phyloP scores from a whole-genome alignment of 2,888 invertebrate genomes.

The Apotomis betuletana region DNA sequence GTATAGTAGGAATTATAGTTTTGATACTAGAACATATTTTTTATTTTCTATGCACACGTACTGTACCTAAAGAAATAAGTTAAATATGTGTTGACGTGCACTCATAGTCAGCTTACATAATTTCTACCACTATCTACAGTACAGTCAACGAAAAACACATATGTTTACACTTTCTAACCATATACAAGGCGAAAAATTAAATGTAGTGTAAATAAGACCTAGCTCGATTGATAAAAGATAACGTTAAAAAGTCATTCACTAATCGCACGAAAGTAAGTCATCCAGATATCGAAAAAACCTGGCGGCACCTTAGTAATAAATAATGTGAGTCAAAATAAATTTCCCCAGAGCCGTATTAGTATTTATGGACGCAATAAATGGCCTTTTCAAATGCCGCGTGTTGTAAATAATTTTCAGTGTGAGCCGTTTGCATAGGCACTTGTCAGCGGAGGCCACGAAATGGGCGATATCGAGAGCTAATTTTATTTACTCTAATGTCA shows the following conservation, averaged over 20 bases:
- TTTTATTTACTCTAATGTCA: neutral
- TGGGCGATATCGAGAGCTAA: slow-evolving; percentile 42
- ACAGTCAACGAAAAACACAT: too few species aligned
- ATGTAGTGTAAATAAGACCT: neutral
- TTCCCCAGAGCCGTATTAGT: slow-evolving; percentile 78
- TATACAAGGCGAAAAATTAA: too few species aligned
- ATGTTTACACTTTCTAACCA: too few species aligned
- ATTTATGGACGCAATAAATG: slow-evolving; percentile 81
- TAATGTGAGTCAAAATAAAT: slow-evolving; percentile 80
- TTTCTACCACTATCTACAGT: too few species aligned
- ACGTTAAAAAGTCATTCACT: slow-evolving; percentile 26
- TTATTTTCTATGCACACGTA: too few species aligned
- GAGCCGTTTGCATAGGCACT: slow-evolving; percentile 73
- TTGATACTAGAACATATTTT: too few species aligned
- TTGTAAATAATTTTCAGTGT: slow-evolving; percentile 79
- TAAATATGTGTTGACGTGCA: too few species aligned
- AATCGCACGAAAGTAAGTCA: slow-evolving; percentile 34
- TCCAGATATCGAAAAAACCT: slow-evolving; percentile 44
- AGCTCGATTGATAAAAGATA: slow-evolving; percentile 8
- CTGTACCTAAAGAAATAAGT: too few species aligned
- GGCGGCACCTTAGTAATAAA: slow-evolving; percentile 72
- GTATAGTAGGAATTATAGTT: too few species aligned
- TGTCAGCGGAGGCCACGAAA: slow-evolving; percentile 59
- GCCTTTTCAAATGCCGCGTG: slow-evolving; percentile 77
- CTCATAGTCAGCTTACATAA: too few species aligned